Conservation (phyloP, 2,888 invertebrate species). For the Sphecodes monilicornis region DNA sequence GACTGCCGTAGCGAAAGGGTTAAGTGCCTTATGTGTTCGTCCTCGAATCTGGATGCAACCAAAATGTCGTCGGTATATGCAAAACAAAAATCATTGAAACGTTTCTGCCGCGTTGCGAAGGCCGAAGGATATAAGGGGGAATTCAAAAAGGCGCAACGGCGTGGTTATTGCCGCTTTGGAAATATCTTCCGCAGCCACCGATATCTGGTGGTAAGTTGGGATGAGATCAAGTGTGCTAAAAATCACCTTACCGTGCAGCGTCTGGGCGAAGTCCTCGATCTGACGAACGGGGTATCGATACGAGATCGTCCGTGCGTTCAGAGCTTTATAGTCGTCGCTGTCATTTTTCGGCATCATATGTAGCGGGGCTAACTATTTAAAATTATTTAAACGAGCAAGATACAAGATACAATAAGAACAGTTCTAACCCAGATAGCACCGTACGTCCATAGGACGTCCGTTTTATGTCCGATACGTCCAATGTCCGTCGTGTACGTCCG, state of each 20-base stretch:
- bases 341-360: constrained; percentile 19
- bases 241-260: not conserved
- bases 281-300: constrained; percentile 18
- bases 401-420: too few relatives aligned
- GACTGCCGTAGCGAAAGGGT: too few relatives aligned
- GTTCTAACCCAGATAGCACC: too few relatives aligned
- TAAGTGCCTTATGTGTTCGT: not conserved
- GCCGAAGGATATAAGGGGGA: constrained; percentile 9
- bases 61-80: constrained; percentile 22
- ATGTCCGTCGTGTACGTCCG: too few relatives aligned
- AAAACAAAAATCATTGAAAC: constrained; percentile 22
- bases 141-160: constrained; percentile 25
- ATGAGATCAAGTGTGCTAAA: constrained; percentile 14
- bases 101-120: constrained; percentile 24
- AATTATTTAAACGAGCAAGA: too few relatives aligned
- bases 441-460: too few relatives aligned
- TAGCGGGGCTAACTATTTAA: not conserved
- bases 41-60: not conserved
- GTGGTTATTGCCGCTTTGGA: constrained; percentile 15
- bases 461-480: too few relatives aligned
- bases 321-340: not conserved
- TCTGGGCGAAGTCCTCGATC: not conserved
- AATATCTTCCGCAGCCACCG: constrained; percentile 1
- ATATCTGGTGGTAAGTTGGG: constrained; percentile 7
- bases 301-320: constrained; percentile 8